Evolutionary conservation across 2,888 invertebrate genomes (phyloP).

Genomic region (Pseudolycoriella hygida): DNA sequence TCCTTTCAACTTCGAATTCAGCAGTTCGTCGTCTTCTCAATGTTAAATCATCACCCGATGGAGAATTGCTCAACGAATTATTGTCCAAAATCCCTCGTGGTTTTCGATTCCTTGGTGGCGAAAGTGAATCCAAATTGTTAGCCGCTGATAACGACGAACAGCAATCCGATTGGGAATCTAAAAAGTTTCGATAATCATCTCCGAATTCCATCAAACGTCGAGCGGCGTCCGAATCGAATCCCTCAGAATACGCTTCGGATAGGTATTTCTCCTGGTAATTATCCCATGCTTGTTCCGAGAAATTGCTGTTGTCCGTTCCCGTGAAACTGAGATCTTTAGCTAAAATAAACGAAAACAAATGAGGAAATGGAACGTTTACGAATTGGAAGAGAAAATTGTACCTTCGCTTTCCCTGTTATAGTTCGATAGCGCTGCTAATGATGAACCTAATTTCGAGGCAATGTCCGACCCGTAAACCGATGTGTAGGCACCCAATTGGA

Average conservation of each 20-base stretch:
- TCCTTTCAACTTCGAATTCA: conserved; percentile 27
- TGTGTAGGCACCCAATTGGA: conserved; percentile 42
- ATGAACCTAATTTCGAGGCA: conserved; percentile 25
- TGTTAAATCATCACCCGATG: neutral
- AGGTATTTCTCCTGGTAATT: conserved; percentile 90
- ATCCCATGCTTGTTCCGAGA: conserved; percentile 90
- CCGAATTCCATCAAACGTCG: conserved; percentile 69
- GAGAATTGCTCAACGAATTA: conserved; percentile 4
- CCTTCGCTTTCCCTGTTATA: conserved; percentile 25
- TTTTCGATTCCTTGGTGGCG: conserved; percentile 25
- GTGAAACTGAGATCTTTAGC: conserved; percentile 36
- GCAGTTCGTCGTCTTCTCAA: conserved; percentile 21
- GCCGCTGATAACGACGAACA: conserved; percentile 57
- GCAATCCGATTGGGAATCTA: conserved; percentile 82
- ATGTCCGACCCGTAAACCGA: conserved; percentile 20
- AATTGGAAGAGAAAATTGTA: conserved; percentile 13
- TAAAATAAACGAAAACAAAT: neutral
- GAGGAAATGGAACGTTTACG: too few species aligned
- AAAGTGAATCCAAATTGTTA: conserved; percentile 29
- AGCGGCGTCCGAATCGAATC: conserved; percentile 68
- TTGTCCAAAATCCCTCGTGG: neutral
- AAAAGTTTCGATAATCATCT: conserved; percentile 75
- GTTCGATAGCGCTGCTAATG: conserved; percentile 26
- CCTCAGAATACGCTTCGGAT: conserved; percentile 79
- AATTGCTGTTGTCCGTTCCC: conserved; percentile 55